Conservation (phyloP, 2,888 invertebrate genomes). For the Lepas anatifera region DNA sequence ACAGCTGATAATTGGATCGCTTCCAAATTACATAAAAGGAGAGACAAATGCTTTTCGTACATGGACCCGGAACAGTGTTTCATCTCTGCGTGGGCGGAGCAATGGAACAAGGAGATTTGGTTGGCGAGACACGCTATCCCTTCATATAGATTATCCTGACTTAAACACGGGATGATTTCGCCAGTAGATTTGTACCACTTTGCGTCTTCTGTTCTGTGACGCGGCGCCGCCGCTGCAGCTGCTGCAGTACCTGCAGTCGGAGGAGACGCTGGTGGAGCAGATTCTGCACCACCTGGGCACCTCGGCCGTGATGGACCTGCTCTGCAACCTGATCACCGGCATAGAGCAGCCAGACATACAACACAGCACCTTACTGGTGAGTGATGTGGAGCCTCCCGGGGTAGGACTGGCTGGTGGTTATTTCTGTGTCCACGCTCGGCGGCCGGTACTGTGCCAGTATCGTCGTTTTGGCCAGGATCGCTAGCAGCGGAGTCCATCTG, state of each 20-base stretch:
- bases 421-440: too few species aligned
- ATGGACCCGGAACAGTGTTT: too few species aligned
- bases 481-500: too few species aligned
- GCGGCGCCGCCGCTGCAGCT: too few species aligned
- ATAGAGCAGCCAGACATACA: constrained; percentile 62
- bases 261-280: constrained; percentile 72
- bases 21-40: too few species aligned
- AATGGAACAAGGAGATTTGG: too few species aligned
- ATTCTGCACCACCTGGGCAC: constrained; percentile 82
- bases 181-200: not conserved
- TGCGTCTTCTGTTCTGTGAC: not conserved
- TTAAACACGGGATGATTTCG: not conserved
- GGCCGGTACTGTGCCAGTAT: too few species aligned
- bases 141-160: not conserved
- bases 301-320: constrained; percentile 87
- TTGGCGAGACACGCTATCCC: too few species aligned
- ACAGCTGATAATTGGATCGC: too few species aligned
- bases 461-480: too few species aligned
- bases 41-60: too few species aligned
- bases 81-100: too few species aligned
- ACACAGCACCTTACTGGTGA: constrained; percentile 55
- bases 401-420: not conserved
- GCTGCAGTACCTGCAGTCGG: constrained; percentile 77
- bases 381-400: constrained; percentile 22
- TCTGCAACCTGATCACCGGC: constrained; percentile 68